Base-by-base conservation (phyloP, 2,888 invertebrate genomes). In the Nysson spinosus region DNA sequence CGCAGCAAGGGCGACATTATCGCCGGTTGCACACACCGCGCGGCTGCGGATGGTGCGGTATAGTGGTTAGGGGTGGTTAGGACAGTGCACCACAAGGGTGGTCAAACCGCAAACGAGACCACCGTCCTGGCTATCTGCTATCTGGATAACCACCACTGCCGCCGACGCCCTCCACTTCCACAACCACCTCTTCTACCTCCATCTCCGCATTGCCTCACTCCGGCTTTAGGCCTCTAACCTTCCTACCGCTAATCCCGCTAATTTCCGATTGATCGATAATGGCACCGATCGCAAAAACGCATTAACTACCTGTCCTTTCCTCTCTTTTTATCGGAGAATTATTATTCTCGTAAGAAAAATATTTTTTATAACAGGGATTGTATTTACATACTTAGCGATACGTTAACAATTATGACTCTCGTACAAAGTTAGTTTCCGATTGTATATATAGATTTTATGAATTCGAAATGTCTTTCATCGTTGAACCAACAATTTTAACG, bases 81-180 rank as follows among this genome's bases (percentile, higher is more conserved):
- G 82, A 80, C 80, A 81, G 79, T 77, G 82, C 79, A 80, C 86
- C 86, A 78, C 86, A 85, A 86, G 85, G 85, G 85, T 83, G 86
- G 85, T 86, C 85, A 83, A 83, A 86, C 86, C 86, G 80, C 86
- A 87, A 87, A 87, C 86, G 86, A 87, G 86, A 87, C 86, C 86
- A 78, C 86, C 83, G 83, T 84, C 83, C 86, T 83, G 85, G 85
- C 86, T 86, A 86, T 86, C 86, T 85, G 86, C 86, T 86, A 86
- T 86, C 86, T 83, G 86, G 86, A 86, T 86, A 86, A 86, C 86
- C 86, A 80, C 86, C 82, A 68, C 77, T 73, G 77, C 83, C 78
- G 72, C 72, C 68, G 69, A 50, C 66, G 51, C 58, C 64, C 47
- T 47, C 64, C 46, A 44, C 60, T 56, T 40, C 65, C 51, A 40